Evolutionary conservation across 1,140 invertebrate genomes (phyloP), one percentile per base, ranked within the genome.

Genomic region (Varroa destructor): DNA sequence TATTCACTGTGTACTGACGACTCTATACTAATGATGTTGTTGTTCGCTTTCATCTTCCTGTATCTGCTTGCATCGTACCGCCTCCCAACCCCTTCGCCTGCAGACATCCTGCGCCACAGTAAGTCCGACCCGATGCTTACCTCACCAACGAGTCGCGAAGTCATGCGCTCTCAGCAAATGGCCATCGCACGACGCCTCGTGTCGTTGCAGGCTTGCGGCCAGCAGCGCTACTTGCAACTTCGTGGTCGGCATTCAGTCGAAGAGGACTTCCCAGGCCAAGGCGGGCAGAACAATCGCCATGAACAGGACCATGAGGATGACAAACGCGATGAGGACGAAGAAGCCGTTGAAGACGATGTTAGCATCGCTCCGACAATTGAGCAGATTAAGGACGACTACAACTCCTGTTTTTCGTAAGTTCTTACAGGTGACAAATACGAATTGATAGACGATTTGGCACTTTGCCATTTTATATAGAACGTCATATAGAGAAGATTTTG

Each of bases 371-470:
- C 61, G 40, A 67, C 61, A 12, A 67, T 67, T 46, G 61, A 67
- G 46, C 61, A 67, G 61, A 67, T 67, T 3, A 67, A 67, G 61
- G 61, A 67, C 61, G 61, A 67, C 61, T 67, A 67, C 61, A 67
- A 67, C 61, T 67, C 61, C 61, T 67, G 61, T 67, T 67, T 67
- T 37, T 67, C 61, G 61, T 67, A 46, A 67, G 61, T 67, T 37
- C n/a, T n/a, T n/a, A 56, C 57, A 25, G 25, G 25, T 6, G 57
- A 58, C n/a, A 12, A 14, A 25, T 58, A 0, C 57, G 25, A 25
- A 25, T 25, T 25, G 25, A 25, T 25, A 25, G 25, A 25, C 25
- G 25, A 25, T 25, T 25, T 25, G 25, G 25, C 25, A 25, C 25
- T 25, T 25, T 25, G 25, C 25, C 25, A 25, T 25, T 25, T 25